Evolutionary conservation across 2,888 invertebrate genomes (phyloP), one percentile per base, ranked within the genome.

Genomic region (Villa cingulata): DNA sequence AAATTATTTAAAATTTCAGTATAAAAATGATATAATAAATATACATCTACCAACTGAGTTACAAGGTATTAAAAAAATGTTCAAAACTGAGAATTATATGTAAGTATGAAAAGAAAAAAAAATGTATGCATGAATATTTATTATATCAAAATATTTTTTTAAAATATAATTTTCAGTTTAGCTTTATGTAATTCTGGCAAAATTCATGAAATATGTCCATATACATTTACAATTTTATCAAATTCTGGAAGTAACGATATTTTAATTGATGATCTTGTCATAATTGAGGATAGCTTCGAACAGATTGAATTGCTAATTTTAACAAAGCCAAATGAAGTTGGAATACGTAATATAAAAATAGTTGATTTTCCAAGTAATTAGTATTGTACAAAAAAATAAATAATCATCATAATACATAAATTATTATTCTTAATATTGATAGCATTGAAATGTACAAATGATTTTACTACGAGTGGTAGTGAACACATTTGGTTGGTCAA

Each of bases 401-500:
- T n/a, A n/a, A n/a, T n/a, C n/a, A n/a, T n/a, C n/a, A n/a, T n/a
- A n/a, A n/a, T n/a, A n/a, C n/a, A n/a, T n/a, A n/a, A n/a, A n/a
- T n/a, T n/a, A n/a, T n/a, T n/a, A n/a, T n/a, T n/a, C n/a, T n/a
- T n/a, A n/a, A n/a, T n/a, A n/a, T 17, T 45, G 50, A 6, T 15
- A 68, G 69, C 59, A n/a, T 54, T 68, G 3, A 60, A 60, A 44
- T 61, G 62, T 40, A 62, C 59, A 41, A 62, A 59, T 37, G 66
- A 69, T 44, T 50, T 69, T 16, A 58, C 60, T 41, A 59, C 68
- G 12, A 52, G 58, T 0, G 53, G 57, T 7, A 55, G n/a, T n/a
- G n/a, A n/a, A n/a, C n/a, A 62, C 23, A 54, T 64, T 1, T 70
- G 70, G 70, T 55, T 70, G 0, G 63, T 68, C 2, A 56, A 59